Evolutionary conservation across 2,113 vertebrate species (phyloP), one percentile per base, ranked within the genome.

Genomic region (Salvator merianae): DNA sequence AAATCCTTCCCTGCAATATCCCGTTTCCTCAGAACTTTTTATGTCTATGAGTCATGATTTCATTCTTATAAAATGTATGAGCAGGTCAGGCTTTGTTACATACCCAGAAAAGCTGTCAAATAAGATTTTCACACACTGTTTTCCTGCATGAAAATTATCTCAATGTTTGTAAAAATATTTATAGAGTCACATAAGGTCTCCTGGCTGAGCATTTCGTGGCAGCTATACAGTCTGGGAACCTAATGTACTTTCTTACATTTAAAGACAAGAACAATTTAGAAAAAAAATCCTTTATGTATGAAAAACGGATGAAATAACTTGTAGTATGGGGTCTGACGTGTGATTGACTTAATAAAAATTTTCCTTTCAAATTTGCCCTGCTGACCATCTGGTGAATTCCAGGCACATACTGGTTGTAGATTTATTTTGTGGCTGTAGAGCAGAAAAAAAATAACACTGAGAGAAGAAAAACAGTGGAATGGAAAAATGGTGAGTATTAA

Each of bases 1-100:
- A 81, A 90, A 89, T 70, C 59, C 1, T 77, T 4, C 2, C 18
- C 8, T 77, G 20, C 47, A 82, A 82, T 87, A 85, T 53, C 71
- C 36, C 10, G 76, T 77, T 34, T 63, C 70, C 69, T 73, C 6
- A 32, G 32, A 38, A 74, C 0, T 1, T 77, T 40, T 77, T 79
- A 22, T 53, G 10, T 43, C 87, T 16, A 0, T 0, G 50, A 88
- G 13, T 65, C 79, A 47, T 2, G 55, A 28, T 40, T n/a, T 72
- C 22, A 9, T 77, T 1, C 7, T 75, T 81, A 5, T 85, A 16
- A 74, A 72, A 79, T 73, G 70, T 1, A 34, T 71, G 28, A 38
- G 24, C 38, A 63, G 36, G 63, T 74, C 55, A 47, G 40, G 13
- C 18, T 82, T 82, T n/a, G 30, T 82, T n/a, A 26, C 62, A 62